Conservation (phyloP, 2,797 vertebrate genomes). For the Varecia variegata region DNA sequence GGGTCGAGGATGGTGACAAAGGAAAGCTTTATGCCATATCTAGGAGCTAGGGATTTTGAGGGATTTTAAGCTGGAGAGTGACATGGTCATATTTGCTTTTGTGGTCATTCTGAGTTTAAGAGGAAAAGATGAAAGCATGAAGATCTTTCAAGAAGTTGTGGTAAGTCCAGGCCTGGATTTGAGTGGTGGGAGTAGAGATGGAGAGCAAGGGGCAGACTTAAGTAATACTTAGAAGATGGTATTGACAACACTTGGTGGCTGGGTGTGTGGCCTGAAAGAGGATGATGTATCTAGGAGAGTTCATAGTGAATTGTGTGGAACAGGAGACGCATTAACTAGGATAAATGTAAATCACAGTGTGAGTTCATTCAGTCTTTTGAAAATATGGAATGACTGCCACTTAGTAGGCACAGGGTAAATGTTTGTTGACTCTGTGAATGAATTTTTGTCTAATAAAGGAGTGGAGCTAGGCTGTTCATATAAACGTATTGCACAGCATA, state of each 20-base stretch:
- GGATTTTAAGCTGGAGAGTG: not conserved
- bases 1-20: not conserved
- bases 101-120: not conserved
- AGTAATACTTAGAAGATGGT: not conserved
- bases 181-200: not conserved
- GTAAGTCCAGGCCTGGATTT: not conserved
- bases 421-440: constrained; percentile 68
- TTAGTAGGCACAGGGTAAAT: constrained; percentile 56
- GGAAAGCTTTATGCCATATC: not conserved
- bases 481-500: constrained; percentile 62
- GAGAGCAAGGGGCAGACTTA: not conserved
- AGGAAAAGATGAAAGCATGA: not conserved
- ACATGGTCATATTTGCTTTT: not conserved
- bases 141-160: not conserved
- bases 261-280: not conserved
- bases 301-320: constrained; percentile 6
- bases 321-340: not conserved
- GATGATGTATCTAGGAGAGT: not conserved
- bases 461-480: constrained; percentile 52
- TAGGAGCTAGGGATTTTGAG: not conserved
- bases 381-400: constrained; percentile 59
- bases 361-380: constrained; percentile 56
- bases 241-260: not conserved
- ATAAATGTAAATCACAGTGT: constrained; percentile 46
- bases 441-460: constrained; percentile 68